A percentile compares a stretch with the other conserved stretches of the same genome.
These are phyloP conservation scores for Drosophila emarginata DNA, from an alignment of 2,888 invertebrate species.

Conservation along the genomic window DNA sequence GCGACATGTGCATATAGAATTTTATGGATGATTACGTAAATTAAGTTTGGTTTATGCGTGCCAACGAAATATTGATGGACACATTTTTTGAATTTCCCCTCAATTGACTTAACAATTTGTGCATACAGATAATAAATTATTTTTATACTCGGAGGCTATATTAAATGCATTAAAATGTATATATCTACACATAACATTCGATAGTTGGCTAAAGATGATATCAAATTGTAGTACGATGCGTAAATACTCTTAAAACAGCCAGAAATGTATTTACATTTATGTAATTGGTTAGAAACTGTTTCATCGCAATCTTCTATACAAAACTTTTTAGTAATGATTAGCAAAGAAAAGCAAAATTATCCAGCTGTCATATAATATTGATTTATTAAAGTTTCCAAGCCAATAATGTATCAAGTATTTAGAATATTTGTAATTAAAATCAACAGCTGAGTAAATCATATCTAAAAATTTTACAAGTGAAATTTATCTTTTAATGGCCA, in stretches of 20 bases:
- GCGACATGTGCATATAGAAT: conserved; percentile 23
- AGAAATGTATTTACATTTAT: not conserved
- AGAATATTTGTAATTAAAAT: too few relatives aligned
- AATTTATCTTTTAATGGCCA: too few relatives aligned
- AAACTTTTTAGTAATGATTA: too few relatives aligned
- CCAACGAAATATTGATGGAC: conserved; percentile 17
- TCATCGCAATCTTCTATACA: too few relatives aligned
- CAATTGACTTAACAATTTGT: not conserved
- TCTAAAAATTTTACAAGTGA: too few relatives aligned
- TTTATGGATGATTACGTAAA: conserved; percentile 51
- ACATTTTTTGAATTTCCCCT: not conserved
- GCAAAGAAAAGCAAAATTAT: too few relatives aligned
- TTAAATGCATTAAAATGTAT: not conserved
- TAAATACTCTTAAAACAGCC: too few relatives aligned
- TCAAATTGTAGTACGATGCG: not conserved
- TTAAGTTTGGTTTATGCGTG: conserved; percentile 45
- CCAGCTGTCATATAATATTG: too few relatives aligned
- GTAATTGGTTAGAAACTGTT: too few relatives aligned
- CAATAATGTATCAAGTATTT: too few relatives aligned
- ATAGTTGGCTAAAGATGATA: not conserved
- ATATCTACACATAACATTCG: not conserved
- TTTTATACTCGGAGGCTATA: not conserved
- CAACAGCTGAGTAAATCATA: too few relatives aligned
- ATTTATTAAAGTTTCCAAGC: too few relatives aligned
- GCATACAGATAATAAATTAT: not conserved